A percentile compares a stretch with the other conserved stretches of the same genome.
Evolutionary conservation across 2,113 vertebrate genomes (phyloP).

Genomic region (Barnardius zonarius): DNA sequence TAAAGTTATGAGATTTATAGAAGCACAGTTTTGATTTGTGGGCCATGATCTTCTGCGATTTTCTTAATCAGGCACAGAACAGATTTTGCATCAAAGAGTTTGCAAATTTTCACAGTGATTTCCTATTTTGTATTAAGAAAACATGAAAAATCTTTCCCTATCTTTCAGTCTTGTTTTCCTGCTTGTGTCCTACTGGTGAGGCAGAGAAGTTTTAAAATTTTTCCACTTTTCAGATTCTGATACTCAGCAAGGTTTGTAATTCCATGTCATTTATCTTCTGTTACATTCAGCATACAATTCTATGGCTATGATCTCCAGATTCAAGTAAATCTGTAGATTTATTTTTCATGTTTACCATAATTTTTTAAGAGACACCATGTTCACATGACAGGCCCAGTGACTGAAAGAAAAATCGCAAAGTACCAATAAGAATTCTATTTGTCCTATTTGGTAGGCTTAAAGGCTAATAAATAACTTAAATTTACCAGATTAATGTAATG

Average conservation of each 20-base stretch:
- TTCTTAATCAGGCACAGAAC: neutral
- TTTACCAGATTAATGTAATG: neutral
- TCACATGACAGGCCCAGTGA: neutral
- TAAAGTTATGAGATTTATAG: neutral
- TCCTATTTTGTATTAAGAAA: neutral
- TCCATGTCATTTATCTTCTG: neutral
- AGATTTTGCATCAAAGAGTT: neutral
- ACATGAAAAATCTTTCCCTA: neutral
- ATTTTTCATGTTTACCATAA: neutral
- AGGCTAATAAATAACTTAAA: neutral
- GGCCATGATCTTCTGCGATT: neutral
- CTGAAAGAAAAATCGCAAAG: neutral
- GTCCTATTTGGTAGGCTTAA: neutral
- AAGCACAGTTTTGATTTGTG: accelerated
- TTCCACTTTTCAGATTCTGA: neutral
- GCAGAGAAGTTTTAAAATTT: neutral
- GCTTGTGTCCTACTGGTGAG: neutral
- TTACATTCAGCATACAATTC: neutral
- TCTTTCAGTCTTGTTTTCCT: neutral
- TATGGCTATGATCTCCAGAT: neutral
- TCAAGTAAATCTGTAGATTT: neutral
- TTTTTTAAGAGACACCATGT: neutral
- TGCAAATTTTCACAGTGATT: neutral
- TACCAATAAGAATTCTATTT: neutral
- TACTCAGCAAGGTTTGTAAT: neutral